Percentiles rank a stretch among this genome's conserved stretches.
Evolutionary conservation across 2,797 vertebrate species (phyloP).

Genomic region (Semaprochilodus insignis): DNA sequence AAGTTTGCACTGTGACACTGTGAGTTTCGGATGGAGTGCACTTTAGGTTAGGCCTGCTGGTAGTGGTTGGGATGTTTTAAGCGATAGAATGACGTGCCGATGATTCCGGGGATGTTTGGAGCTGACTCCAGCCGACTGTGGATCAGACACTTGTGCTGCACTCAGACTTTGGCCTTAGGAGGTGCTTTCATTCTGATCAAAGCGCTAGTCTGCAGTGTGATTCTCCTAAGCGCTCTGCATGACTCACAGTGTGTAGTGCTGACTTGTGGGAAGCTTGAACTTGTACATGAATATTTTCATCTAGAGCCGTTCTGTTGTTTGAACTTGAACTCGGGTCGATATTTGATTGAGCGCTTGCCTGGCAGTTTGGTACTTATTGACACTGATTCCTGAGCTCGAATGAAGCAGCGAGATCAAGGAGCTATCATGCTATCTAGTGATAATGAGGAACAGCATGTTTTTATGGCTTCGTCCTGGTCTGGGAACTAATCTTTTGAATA

Average conservation of each 20-base stretch:
- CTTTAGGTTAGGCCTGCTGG: background rate
- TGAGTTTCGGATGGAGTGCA: background rate
- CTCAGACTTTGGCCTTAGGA: conserved; percentile 1
- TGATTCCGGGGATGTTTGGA: background rate
- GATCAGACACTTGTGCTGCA: background rate
- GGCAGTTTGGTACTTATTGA: background rate
- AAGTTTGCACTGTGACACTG: background rate
- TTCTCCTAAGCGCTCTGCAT: background rate
- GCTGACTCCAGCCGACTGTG: background rate
- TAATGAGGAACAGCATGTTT: background rate
- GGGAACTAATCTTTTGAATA: background rate
- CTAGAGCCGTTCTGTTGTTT: background rate
- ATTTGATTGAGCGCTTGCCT: background rate
- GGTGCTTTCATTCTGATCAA: conserved; percentile 9
- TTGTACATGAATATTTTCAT: background rate
- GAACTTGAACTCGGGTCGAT: background rate
- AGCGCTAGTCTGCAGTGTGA: background rate
- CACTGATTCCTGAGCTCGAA: background rate
- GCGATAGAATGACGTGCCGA: background rate
- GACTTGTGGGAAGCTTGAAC: conserved; percentile 14
- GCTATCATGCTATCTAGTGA: background rate
- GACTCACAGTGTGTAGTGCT: conserved; percentile 5
- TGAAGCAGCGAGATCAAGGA: background rate
- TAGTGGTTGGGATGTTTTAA: too few species aligned
- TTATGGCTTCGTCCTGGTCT: background rate